Evolutionary conservation across 2,888 invertebrate species (phyloP), one percentile per base, ranked within the genome.

Genomic region (Acronicta psi): DNA sequence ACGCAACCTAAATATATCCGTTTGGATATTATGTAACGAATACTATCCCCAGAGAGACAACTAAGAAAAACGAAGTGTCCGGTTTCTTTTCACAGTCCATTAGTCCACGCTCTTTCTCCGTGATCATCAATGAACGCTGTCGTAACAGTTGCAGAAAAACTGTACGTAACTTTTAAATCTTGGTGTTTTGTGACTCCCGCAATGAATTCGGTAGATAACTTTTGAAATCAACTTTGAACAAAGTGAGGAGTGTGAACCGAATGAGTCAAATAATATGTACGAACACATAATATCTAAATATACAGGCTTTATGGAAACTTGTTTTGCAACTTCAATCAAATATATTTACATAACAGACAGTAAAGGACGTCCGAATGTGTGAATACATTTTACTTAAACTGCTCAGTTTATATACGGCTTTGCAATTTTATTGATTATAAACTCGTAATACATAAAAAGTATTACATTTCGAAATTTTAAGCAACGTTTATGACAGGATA

Each of bases 1-100:
- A 47, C 58, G 55, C 50, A 59, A 58, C 49, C 55, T 58, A 13
- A 71, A 40, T 49, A 54, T 61, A 37, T 52, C 14, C 23, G 31
- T 40, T 53, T 29, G 40, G 34, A 51, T 58, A 62, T 73, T 70
- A 63, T 46, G 55, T 66, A 67, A 73, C 50, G 41, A 53, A 57
- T 49, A 61, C 44, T 45, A 47, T 59, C 44, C 50, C 46, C 40
- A 31, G 44, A 56, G 62, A 41, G 44, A 44, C 55, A 58, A 68
- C 73, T 59, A 61, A 31, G 65, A 70, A 75, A 75, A 73, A 62
- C 66, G 57, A 67, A 67, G 60, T 69, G 76, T 63, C 67, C 64
- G 57, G 54, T 61, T 68, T 67, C 60, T 73, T 60, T 73, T 65
- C 65, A 59, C 61, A 59, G 73, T 60, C 62, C 73, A 76, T 76